Conservation (phyloP, 2,797 vertebrate species). For the Parauchenoglanis punctatus region DNA sequence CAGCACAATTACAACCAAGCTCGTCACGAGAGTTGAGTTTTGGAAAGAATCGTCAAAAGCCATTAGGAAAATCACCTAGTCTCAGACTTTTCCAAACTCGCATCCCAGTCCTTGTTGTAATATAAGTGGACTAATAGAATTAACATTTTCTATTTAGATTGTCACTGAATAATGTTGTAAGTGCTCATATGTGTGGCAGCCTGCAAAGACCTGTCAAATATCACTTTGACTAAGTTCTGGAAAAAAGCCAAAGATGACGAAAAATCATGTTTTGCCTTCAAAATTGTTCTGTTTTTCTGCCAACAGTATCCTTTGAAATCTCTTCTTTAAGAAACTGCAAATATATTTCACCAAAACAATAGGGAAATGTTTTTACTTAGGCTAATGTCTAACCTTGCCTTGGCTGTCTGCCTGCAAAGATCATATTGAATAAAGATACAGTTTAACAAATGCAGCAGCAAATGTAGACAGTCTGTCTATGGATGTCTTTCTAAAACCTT, state of each 20-base stretch:
- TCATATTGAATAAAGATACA: background rate
- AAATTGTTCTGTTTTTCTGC: background rate
- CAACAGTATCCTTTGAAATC: background rate
- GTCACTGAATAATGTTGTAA: background rate
- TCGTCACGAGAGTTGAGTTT: slow-evolving; percentile 62
- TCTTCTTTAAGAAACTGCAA: background rate
- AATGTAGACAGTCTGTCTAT: slow-evolving; percentile 6
- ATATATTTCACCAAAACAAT: slow-evolving; percentile 1
- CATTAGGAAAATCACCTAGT: slow-evolving; percentile 60
- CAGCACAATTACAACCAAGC: slow-evolving; percentile 66
- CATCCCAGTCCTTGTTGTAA: slow-evolving; percentile 43
- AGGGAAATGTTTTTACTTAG: slow-evolving; percentile 7
- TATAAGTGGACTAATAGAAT: background rate
- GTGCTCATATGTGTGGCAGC: background rate
- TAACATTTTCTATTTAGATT: background rate
- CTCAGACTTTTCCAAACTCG: slow-evolving; percentile 67
- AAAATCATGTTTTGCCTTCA: background rate
- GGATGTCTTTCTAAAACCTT: background rate
- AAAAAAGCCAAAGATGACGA: background rate
- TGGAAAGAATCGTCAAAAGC: slow-evolving; percentile 61
- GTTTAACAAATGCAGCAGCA: background rate
- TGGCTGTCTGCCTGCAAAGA: background rate
- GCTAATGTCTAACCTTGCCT: background rate
- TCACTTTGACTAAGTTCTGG: background rate
- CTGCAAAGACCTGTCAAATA: background rate